These are phyloP conservation scores for Eristalis tenax DNA, from an alignment of 2,888 invertebrate genomes.

Conservation along the genomic window DNA sequence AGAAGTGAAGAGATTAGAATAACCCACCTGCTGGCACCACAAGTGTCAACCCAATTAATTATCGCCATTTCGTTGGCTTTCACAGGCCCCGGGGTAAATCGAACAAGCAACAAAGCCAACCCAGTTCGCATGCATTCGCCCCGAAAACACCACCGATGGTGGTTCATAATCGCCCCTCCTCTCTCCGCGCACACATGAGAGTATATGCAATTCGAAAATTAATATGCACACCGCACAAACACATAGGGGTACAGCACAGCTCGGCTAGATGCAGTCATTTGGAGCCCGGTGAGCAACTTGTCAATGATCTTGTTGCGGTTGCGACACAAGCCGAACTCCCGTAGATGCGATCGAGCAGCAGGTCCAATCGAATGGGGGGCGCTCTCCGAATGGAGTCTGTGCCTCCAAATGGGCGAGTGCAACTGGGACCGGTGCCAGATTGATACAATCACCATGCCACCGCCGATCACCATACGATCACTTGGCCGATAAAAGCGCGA, in stretches of 20 bases:
- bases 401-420: slow-evolving; percentile 15
- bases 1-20: background rate
- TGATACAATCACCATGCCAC: slow-evolving; percentile 47
- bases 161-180: slow-evolving; percentile 21
- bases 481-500: slow-evolving; percentile 66
- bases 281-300: slow-evolving; percentile 38
- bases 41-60: slow-evolving; percentile 55
- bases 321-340: slow-evolving; percentile 36
- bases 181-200: background rate
- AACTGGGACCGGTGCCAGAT: slow-evolving; percentile 24
- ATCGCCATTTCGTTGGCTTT: slow-evolving; percentile 26
- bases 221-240: slow-evolving; percentile 52
- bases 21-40: slow-evolving; percentile 1
- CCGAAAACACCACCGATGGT: slow-evolving; percentile 44
- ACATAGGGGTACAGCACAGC: slow-evolving; percentile 44
- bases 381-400: background rate
- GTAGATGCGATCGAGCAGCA: slow-evolving; percentile 53
- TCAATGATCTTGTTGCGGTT: slow-evolving; percentile 63
- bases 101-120: slow-evolving; percentile 1
- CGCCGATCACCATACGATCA: slow-evolving; percentile 61
- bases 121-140: slow-evolving; percentile 5
- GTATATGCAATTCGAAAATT: slow-evolving; percentile 11
- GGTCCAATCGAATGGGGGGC: slow-evolving; percentile 42
- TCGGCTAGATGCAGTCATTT: background rate
- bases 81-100: slow-evolving; percentile 12